These are phyloP conservation scores for Cheilosia grossa DNA, from an alignment of 2,888 invertebrate genomes.

Conservation along the genomic window DNA sequence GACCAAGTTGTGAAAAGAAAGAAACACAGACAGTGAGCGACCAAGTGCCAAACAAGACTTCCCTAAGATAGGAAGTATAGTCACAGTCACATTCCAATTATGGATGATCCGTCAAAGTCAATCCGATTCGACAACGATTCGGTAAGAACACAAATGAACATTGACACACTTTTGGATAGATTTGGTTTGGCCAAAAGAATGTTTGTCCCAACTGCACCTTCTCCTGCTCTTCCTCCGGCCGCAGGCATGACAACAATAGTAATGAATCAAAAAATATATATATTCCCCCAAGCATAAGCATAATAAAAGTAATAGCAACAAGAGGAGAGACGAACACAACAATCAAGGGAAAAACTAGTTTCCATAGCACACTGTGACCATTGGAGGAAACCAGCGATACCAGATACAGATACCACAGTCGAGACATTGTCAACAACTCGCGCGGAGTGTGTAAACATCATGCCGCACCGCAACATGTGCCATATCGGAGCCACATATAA, in stretches of 20 bases:
- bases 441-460: slow-evolving; percentile 58
- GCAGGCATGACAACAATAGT: slow-evolving; percentile 65
- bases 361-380: slow-evolving; percentile 30
- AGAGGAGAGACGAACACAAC: slow-evolving; percentile 4
- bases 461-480: slow-evolving; percentile 53
- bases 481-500: slow-evolving; percentile 31
- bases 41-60: slow-evolving; percentile 39
- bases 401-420: slow-evolving; percentile 30
- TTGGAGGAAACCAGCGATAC: slow-evolving; percentile 51
- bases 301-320: slow-evolving; percentile 49
- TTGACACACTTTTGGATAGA: slow-evolving; percentile 65
- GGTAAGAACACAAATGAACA: slow-evolving; percentile 59
- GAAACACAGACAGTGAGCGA: not conserved
- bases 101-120: slow-evolving; percentile 44
- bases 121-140: slow-evolving; percentile 35
- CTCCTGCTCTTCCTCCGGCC: not conserved
- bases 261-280: slow-evolving; percentile 47
- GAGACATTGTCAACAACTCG: slow-evolving; percentile 60
- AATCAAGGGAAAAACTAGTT: slow-evolving; percentile 63
- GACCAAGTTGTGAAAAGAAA: not conserved
- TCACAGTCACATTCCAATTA: slow-evolving; percentile 64
- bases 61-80: slow-evolving; percentile 42
- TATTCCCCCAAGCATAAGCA: slow-evolving; percentile 37
- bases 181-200: slow-evolving; percentile 43
- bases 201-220: slow-evolving; percentile 15